Evolutionary conservation across 37 sponge, comb jelly and placozoan genomes (phyloP).

Genomic region (Ianthella basta): DNA sequence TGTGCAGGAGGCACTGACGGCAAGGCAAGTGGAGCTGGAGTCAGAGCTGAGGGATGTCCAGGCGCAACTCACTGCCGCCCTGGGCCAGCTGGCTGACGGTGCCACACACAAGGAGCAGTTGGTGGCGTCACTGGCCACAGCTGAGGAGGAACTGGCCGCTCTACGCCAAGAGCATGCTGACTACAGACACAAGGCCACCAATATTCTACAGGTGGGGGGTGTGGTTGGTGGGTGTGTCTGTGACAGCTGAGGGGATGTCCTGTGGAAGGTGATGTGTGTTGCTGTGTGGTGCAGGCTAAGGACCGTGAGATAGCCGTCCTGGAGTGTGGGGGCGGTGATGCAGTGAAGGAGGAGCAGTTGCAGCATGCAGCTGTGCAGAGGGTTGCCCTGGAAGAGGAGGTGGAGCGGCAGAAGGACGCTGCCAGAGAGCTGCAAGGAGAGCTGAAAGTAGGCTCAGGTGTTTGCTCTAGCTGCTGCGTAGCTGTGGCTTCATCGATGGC

Average conservation of each 20-base stretch:
- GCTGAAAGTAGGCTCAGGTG: background rate
- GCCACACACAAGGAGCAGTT: background rate
- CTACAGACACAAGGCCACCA: slow-evolving; percentile 75
- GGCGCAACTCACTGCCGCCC: background rate
- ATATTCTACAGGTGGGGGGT: slow-evolving; percentile 66
- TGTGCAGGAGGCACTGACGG: slow-evolving; percentile 19
- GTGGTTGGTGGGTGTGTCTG: background rate
- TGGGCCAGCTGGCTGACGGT: background rate
- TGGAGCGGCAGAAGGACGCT: too few species aligned
- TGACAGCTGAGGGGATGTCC: background rate
- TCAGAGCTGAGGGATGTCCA: background rate
- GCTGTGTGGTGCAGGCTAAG: slow-evolving; percentile 50
- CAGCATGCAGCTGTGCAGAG: slow-evolving; percentile 49
- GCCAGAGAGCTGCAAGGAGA: background rate
- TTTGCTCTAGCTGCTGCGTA: background rate
- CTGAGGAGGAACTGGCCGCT: slow-evolving; percentile 32
- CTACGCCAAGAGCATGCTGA: slow-evolving; percentile 64
- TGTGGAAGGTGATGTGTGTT: background rate
- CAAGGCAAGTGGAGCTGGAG: background rate
- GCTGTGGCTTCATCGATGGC: background rate
- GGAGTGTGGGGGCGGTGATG: slow-evolving; percentile 18
- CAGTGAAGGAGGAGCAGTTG: slow-evolving; percentile 49
- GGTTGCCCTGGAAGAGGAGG: background rate
- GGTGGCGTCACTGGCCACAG: slow-evolving; percentile 6
- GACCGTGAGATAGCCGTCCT: slow-evolving; percentile 57